Evolutionary conservation across 1,140 invertebrate genomes (phyloP).

Genomic region (Conopomorpha cramerella): DNA sequence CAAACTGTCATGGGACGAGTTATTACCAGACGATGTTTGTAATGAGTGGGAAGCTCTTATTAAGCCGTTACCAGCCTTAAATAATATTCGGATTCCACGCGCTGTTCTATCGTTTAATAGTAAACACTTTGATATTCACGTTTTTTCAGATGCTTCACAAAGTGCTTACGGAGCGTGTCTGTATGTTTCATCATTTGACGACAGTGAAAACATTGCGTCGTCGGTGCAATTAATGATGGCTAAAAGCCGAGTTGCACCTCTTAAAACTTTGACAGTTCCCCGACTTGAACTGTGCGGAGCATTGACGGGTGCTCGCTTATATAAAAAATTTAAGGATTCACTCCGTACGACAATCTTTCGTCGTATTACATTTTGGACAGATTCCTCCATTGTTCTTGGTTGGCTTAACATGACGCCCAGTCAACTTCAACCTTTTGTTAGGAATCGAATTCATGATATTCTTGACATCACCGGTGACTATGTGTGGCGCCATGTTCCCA

Average conservation of each 20-base stretch:
- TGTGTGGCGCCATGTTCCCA: not conserved
- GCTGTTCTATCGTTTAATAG: not conserved
- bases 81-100: not conserved
- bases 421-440: not conserved
- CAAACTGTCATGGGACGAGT: conserved; percentile 1
- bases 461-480: not conserved
- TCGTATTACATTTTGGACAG: not conserved
- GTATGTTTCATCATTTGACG: not conserved
- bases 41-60: not conserved
- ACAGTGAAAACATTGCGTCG: not conserved
- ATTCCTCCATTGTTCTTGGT: not conserved
- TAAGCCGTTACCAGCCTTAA: not conserved
- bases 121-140: not conserved
- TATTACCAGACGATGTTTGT: not conserved
- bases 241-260: not conserved
- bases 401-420: not conserved
- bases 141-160: not conserved
- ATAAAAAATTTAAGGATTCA: not conserved
- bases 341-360: not conserved
- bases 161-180: not conserved
- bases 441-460: not conserved
- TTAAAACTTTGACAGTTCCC: not conserved
- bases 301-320: not conserved
- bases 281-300: not conserved
- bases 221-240: not conserved